A percentile compares a stretch with the other conserved stretches of the same genome.
phyloP scores from a whole-genome alignment of 2,888 invertebrate genomes.

The Acronicta psi region DNA sequence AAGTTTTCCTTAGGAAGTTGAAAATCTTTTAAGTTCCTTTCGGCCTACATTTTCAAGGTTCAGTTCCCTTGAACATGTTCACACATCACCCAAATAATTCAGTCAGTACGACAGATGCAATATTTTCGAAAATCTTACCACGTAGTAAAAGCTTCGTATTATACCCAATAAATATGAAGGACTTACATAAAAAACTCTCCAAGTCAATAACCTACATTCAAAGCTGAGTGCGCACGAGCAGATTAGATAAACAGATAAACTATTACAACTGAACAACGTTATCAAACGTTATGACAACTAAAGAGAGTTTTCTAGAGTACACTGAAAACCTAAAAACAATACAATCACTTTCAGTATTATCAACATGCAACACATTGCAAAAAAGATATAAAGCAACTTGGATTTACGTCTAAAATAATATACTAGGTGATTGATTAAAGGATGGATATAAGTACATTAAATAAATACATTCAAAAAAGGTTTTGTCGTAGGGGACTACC shows the following conservation, averaged over 20 bases:
- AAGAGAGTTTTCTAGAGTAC: slow-evolving; percentile 4
- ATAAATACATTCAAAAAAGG: too few relatives aligned
- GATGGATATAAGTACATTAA: too few relatives aligned
- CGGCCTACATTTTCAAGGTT: slow-evolving; percentile 8
- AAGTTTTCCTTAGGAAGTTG: neutral
- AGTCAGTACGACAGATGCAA: neutral
- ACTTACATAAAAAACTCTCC: neutral
- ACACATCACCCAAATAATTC: slow-evolving; percentile 18
- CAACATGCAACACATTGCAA: too few relatives aligned
- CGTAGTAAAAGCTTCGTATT: slow-evolving; percentile 6
- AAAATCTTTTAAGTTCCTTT: slow-evolving; percentile 13
- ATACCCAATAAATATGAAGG: slow-evolving; percentile 3
- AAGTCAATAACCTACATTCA: slow-evolving; percentile 11
- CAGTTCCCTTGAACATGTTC: slow-evolving; percentile 8
- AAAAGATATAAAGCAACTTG: too few relatives aligned
- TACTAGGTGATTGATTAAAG: too few relatives aligned
- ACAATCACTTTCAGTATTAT: neutral
- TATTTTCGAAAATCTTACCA: neutral
- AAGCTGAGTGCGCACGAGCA: slow-evolving; percentile 4
- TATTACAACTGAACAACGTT: slow-evolving; percentile 9
- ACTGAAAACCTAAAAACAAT: neutral
- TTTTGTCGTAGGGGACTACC: too few relatives aligned
- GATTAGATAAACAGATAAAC: slow-evolving; percentile 31
- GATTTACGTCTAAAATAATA: too few relatives aligned
- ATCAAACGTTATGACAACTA: slow-evolving; percentile 6